phyloP scores from a whole-genome alignment of 2,797 vertebrate genomes.

The Corythornis leucogaster region DNA sequence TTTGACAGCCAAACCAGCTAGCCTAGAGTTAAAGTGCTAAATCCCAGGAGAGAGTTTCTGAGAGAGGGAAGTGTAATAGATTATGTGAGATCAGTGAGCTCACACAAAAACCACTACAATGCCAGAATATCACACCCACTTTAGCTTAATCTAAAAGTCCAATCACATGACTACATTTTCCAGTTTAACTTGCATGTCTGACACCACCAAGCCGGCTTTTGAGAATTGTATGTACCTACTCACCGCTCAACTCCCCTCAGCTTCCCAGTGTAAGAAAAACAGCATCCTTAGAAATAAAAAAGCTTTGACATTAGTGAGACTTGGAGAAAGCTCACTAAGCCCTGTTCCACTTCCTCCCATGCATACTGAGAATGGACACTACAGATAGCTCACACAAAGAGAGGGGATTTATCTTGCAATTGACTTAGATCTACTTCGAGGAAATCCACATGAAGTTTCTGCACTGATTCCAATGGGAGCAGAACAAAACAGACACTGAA shows the following conservation, averaged over 20 bases:
- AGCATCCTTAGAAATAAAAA: not conserved
- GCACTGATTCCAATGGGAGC: not conserved
- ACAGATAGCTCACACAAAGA: not conserved
- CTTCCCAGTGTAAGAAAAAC: not conserved
- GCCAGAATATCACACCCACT: not conserved
- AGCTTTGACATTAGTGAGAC: not conserved
- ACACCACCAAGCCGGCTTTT: not conserved
- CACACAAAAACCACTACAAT: not conserved
- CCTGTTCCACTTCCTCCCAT: not conserved
- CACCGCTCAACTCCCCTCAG: conserved; percentile 12
- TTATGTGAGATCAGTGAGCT: not conserved
- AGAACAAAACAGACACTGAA: not conserved
- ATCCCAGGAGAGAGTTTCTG: not conserved
- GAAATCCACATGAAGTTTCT: not conserved
- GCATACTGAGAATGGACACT: not conserved
- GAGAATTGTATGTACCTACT: conserved; percentile 17
- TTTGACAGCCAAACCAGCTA: not conserved
- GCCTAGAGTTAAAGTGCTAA: not conserved
- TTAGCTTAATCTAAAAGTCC: conserved; percentile 29
- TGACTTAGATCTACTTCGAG: not conserved
- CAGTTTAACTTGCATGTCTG: conserved; percentile 45
- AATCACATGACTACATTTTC: conserved; percentile 29
- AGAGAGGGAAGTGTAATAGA: not conserved
- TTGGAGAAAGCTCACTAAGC: not conserved
- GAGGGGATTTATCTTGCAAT: not conserved